Conservation (phyloP, 2,113 vertebrate genomes). For the Phylloscopus trochiloides region DNA sequence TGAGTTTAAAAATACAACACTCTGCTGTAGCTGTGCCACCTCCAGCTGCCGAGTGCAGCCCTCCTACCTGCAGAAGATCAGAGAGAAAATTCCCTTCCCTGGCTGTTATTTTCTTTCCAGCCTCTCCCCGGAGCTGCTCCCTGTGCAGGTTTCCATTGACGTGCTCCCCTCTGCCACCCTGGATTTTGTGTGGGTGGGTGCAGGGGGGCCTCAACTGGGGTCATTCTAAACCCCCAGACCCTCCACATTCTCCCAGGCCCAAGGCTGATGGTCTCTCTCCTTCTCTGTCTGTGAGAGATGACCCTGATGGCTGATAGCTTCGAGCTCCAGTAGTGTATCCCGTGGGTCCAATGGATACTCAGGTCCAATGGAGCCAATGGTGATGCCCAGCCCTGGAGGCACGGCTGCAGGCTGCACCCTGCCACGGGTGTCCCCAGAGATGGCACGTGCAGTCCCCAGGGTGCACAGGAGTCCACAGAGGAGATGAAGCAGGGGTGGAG, state of each 20-base stretch:
- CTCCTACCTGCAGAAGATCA: slow-evolving; percentile 34
- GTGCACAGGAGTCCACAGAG: background rate
- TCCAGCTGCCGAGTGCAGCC: background rate
- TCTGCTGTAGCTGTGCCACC: slow-evolving; percentile 43
- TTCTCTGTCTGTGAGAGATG: background rate
- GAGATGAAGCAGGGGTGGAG: background rate
- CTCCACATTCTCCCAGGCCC: rapidly evolving
- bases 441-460: rapidly evolving
- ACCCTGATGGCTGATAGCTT: background rate
- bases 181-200: background rate
- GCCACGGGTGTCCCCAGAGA: background rate
- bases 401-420: background rate
- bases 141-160: background rate
- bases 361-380: background rate
- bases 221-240: background rate
- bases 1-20: background rate
- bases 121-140: background rate
- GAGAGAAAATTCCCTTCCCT: background rate
- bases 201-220: background rate
- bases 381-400: rapidly evolving
- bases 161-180: background rate
- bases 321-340: rapidly evolving
- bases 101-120: background rate
- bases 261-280: background rate
- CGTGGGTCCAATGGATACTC: rapidly evolving